Evolutionary conservation across 2,888 invertebrate genomes (phyloP).

Genomic region (Torymus aiolomorphi): DNA sequence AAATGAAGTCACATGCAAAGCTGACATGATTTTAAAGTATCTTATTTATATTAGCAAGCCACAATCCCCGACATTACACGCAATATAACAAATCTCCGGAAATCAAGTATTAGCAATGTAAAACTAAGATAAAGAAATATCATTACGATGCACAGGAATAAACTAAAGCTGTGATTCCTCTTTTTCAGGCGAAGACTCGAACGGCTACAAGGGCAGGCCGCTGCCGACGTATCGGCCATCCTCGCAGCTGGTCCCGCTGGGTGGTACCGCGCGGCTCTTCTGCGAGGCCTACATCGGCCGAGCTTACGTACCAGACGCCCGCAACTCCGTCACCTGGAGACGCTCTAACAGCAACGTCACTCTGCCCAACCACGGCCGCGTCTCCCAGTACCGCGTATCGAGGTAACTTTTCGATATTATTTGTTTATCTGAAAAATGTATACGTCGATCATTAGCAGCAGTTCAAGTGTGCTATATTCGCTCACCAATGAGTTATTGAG

Average conservation of each 20-base stretch:
- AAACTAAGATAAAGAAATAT: too few species aligned
- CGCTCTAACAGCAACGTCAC: constrained; percentile 79
- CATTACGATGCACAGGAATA: too few species aligned
- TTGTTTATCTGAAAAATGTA: neutral
- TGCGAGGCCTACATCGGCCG: constrained; percentile 88
- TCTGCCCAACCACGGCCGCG: constrained; percentile 69
- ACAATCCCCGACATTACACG: too few species aligned
- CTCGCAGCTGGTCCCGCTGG: constrained; percentile 81
- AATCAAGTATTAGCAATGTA: too few species aligned
- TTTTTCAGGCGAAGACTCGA: constrained; percentile 79
- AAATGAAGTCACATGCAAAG: too few species aligned
- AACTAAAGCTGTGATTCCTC: constrained; percentile 36
- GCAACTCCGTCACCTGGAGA: constrained; percentile 84
- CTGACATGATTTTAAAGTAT: too few species aligned
- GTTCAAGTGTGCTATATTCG: too few species aligned
- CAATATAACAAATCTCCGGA: too few species aligned
- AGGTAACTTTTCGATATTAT: constrained; percentile 54
- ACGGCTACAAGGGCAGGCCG: constrained; percentile 75
- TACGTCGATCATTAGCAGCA: too few species aligned
- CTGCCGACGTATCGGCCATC: constrained; percentile 82
- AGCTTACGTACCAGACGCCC: constrained; percentile 84
- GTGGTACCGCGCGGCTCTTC: constrained; percentile 82
- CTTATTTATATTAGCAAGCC: too few species aligned
- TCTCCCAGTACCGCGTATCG: constrained; percentile 62
- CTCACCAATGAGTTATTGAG: too few species aligned